Evolutionary conservation across 2,888 invertebrate genomes (phyloP).

Genomic region (Mylabris sibirica): DNA sequence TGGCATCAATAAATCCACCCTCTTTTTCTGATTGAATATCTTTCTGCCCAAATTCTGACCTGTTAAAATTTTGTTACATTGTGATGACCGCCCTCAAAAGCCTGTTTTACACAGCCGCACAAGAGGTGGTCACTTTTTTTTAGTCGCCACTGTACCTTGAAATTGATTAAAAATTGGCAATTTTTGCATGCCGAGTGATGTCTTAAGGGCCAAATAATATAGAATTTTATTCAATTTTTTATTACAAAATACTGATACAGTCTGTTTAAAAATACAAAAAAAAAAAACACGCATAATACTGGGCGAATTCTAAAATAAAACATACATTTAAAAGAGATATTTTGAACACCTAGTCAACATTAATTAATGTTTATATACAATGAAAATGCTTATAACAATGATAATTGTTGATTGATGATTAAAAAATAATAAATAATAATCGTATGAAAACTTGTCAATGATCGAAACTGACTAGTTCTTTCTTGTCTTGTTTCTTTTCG

Average conservation of each 20-base stretch:
- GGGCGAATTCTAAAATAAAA: slow-evolving; percentile 18
- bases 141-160: too few species aligned
- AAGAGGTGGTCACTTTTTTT: too few species aligned
- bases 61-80: too few species aligned
- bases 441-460: slow-evolving; percentile 24
- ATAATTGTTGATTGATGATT: slow-evolving; percentile 18
- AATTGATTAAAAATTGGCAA: too few species aligned
- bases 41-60: too few species aligned
- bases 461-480: slow-evolving; percentile 28
- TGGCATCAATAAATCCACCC: too few species aligned
- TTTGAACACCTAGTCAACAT: slow-evolving; percentile 1
- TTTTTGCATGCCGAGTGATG: too few species aligned
- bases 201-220: background rate
- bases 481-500: slow-evolving; percentile 10
- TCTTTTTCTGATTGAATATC: too few species aligned
- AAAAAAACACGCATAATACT: slow-evolving; percentile 23
- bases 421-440: slow-evolving; percentile 23
- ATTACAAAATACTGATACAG: slow-evolving; percentile 18
- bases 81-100: too few species aligned
- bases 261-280: slow-evolving; percentile 10
- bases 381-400: slow-evolving; percentile 24
- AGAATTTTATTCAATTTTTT: background rate
- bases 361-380: slow-evolving; percentile 26
- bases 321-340: background rate
- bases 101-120: too few species aligned